These are phyloP conservation scores for Pelobates cultripes DNA, from an alignment of 2,797 vertebrate genomes.

Conservation along the genomic window DNA sequence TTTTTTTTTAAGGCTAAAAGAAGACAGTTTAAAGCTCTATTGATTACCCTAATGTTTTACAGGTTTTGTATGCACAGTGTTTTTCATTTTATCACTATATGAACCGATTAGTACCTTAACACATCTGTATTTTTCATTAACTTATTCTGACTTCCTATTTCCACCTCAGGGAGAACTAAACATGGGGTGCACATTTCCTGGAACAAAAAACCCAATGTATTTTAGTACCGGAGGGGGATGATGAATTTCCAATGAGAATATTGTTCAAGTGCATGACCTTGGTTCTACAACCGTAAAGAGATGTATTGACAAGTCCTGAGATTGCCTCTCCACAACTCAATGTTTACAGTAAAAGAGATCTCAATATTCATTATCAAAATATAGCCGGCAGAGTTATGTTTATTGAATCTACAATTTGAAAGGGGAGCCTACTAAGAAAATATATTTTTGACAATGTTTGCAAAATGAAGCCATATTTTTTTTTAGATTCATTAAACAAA, in stretches of 20 bases:
- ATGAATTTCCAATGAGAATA: slow-evolving; percentile 18
- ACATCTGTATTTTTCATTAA: slow-evolving; percentile 43
- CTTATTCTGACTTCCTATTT: slow-evolving; percentile 32
- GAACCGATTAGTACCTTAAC: slow-evolving; percentile 37
- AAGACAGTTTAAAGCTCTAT: not conserved
- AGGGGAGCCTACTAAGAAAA: too few relatives aligned
- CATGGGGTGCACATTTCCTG: slow-evolving; percentile 36
- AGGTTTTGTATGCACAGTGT: not conserved
- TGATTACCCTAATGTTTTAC: not conserved
- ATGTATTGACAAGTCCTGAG: slow-evolving; percentile 11
- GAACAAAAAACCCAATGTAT: not conserved
- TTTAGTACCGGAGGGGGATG: not conserved
- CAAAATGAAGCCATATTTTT: too few relatives aligned
- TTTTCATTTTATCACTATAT: slow-evolving; percentile 5
- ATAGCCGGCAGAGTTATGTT: not conserved
- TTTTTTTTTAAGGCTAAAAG: too few relatives aligned
- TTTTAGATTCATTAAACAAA: too few relatives aligned
- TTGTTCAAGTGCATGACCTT: not conserved
- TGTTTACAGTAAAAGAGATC: slow-evolving; percentile 7
- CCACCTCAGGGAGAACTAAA: slow-evolving; percentile 38
- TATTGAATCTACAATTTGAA: too few relatives aligned
- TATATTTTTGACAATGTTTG: too few relatives aligned
- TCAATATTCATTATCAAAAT: slow-evolving; percentile 2
- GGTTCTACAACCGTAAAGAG: not conserved
- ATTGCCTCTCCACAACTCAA: not conserved